Conservation (phyloP, 2,888 invertebrate genomes). For the Euphydryas editha region DNA sequence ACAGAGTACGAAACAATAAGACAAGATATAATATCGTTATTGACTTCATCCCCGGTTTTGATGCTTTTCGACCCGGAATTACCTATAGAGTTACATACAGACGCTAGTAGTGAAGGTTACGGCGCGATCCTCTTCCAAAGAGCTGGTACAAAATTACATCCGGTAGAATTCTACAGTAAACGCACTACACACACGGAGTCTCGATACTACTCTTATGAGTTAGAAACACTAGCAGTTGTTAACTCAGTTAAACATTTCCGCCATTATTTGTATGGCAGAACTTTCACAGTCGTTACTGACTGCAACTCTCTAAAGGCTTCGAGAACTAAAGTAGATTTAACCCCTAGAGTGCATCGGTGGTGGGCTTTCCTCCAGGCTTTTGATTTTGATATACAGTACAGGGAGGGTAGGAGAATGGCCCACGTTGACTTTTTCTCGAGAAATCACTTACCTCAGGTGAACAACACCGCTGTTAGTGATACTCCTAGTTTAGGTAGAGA, state of each 20-base stretch:
- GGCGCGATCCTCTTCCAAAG: slow-evolving; percentile 40
- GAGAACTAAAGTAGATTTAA: slow-evolving; percentile 40
- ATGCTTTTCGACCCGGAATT: slow-evolving; percentile 42
- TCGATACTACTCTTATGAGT: slow-evolving; percentile 32
- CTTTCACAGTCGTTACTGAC: slow-evolving; percentile 31
- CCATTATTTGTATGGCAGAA: slow-evolving; percentile 37
- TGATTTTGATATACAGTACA: slow-evolving; percentile 40
- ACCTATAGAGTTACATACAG: slow-evolving; percentile 42
- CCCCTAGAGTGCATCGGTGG: slow-evolving; percentile 46
- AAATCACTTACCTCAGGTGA: background rate
- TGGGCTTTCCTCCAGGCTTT: slow-evolving; percentile 44
- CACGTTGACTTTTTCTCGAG: slow-evolving; percentile 40
- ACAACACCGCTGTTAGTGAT: background rate
- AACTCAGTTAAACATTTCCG: slow-evolving; percentile 35
- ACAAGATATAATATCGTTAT: slow-evolving; percentile 25
- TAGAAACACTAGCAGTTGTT: slow-evolving; percentile 32
- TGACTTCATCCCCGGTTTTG: slow-evolving; percentile 43
- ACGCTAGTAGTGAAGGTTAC: slow-evolving; percentile 46
- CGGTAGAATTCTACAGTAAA: slow-evolving; percentile 26
- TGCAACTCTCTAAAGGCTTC: slow-evolving; percentile 29
- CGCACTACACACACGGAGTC: slow-evolving; percentile 22
- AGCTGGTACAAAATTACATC: background rate
- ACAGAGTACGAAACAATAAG: slow-evolving; percentile 23
- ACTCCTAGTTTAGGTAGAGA: slow-evolving; percentile 37
- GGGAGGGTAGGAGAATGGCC: slow-evolving; percentile 38